Base-by-base conservation (phyloP, 30 jellyfish, hydroid and myxozoan species). In the Aurelia aurita region DNA sequence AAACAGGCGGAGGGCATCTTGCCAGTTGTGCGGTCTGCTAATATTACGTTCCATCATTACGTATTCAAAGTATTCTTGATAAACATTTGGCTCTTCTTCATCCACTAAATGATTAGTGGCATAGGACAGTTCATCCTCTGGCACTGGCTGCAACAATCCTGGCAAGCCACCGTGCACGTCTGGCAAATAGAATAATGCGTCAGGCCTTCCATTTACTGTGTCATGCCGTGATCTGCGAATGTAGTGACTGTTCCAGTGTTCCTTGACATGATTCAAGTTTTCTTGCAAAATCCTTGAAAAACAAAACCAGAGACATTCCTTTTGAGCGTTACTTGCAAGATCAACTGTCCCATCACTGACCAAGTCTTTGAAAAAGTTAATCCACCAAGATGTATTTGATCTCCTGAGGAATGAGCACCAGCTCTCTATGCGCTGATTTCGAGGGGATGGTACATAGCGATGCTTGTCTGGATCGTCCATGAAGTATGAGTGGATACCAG, bases 361-460 rank as follows among this genome's bases (percentile, higher is more conserved):
- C 2, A 82, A 1, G 64, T 68, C 91, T 69, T 68, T 46, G 32
- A 69, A 82, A 79, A 82, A 68, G 32, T 70, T 82, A 88, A 68
- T n/a, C n/a, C n/a, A n/a, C 92, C 92, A 82, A 8, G 32, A 54
- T n/a, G 27, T 23, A 18, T 86, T n/a, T 6, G 55, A 16, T 54
- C 73, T 68, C n/a, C 63, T 16, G 18, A 82, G 39, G 45, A 64
- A 55, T 39, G 89, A 68, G 91, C 90, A 66, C 92, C 92, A 82
- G 73, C 90, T 34, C 63, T 82, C 92, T n/a, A 82, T 82, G 31
- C 89, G 77, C 29, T 69, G 92, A 54, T 82, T 82, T 67, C 90
- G 77, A 6, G 92, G 81, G 39, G 39, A 31, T 31, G 39, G 39
- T 31, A 31, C 39, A 31, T 31, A 31, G 39, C 39, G 39, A 31